Percentiles rank a stretch among this genome's conserved stretches.
These are phyloP conservation scores for Drosophila mojavensis DNA, from an alignment of 1,140 invertebrate genomes.

Conservation along the genomic window DNA sequence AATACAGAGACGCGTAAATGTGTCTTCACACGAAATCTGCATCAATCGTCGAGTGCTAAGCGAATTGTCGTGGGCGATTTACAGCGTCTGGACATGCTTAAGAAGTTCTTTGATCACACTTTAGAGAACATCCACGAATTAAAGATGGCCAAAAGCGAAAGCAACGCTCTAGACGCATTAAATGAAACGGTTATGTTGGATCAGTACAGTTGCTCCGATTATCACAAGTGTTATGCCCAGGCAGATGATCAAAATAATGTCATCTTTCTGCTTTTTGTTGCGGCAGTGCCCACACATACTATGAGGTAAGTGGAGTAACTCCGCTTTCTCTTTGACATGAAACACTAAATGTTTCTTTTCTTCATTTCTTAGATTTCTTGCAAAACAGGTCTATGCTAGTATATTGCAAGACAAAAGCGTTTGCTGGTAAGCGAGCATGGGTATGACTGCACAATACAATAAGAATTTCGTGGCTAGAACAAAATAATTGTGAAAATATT, in stretches of 20 bases:
- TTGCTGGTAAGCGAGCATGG: slow-evolving; percentile 26
- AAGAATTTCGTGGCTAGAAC: not conserved
- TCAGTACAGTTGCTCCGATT: slow-evolving; percentile 77
- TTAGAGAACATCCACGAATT: slow-evolving; percentile 58
- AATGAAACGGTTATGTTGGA: slow-evolving; percentile 45
- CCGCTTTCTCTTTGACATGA: not conserved
- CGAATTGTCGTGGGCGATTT: slow-evolving; percentile 70
- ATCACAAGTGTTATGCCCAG: slow-evolving; percentile 74
- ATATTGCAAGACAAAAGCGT: slow-evolving; percentile 32
- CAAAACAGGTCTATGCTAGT: slow-evolving; percentile 35
- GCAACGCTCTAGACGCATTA: not conserved
- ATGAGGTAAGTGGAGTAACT: slow-evolving; percentile 57
- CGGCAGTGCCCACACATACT: slow-evolving; percentile 72
- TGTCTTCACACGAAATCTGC: slow-evolving; percentile 68
- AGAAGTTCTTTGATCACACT: slow-evolving; percentile 75
- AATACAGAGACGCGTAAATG: slow-evolving; percentile 62
- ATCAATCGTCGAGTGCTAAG: slow-evolving; percentile 64
- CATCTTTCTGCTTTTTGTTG: slow-evolving; percentile 68
- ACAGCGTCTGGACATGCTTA: slow-evolving; percentile 70
- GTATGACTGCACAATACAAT: not conserved
- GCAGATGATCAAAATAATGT: slow-evolving; percentile 65
- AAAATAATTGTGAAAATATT: not conserved
- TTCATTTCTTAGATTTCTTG: slow-evolving; percentile 28
- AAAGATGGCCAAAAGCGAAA: slow-evolving; percentile 14
- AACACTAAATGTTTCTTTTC: not conserved